Percentiles rank a stretch among this genome's conserved stretches.
Evolutionary conservation across 2,113 vertebrate species (phyloP).

Genomic region (Mirza zaza): DNA sequence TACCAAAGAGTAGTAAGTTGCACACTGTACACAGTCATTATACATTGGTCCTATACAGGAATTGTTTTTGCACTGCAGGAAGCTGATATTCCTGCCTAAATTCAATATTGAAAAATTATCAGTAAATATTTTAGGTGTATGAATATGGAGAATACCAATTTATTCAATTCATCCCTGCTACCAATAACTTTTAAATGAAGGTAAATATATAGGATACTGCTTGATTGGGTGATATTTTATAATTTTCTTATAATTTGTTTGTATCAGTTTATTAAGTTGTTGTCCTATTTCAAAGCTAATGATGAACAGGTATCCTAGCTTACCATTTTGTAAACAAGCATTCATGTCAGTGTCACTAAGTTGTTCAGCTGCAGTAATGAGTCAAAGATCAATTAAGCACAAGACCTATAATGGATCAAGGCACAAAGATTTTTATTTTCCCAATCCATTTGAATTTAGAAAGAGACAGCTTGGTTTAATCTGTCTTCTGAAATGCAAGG

Average conservation of each 20-base stretch:
- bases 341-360: conserved; percentile 63
- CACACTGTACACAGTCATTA: not conserved
- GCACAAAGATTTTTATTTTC: conserved; percentile 22
- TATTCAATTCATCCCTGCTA: conserved; percentile 18
- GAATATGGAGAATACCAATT: not conserved
- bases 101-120: conserved; percentile 62
- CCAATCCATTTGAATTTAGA: conserved; percentile 68
- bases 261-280: conserved; percentile 49
- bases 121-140: conserved; percentile 54
- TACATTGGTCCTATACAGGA: conserved; percentile 22
- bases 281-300: conserved; percentile 61
- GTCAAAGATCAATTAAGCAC: conserved; percentile 77
- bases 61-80: conserved; percentile 51
- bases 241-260: conserved; percentile 5
- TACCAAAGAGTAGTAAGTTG: conserved; percentile 52
- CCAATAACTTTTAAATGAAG: conserved; percentile 51
- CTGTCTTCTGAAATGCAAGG: conserved; percentile 71
- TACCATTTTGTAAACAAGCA: conserved; percentile 55
- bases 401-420: conserved; percentile 62
- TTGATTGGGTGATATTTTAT: conserved; percentile 27
- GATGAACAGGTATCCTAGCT: conserved; percentile 54
- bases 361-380: conserved; percentile 60
- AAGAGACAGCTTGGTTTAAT: conserved; percentile 63
- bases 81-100: conserved; percentile 50
- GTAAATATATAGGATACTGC: conserved; percentile 35